Evolutionary conservation across 2,113 vertebrate genomes (phyloP).

Genomic region (Orycteropus afer): DNA sequence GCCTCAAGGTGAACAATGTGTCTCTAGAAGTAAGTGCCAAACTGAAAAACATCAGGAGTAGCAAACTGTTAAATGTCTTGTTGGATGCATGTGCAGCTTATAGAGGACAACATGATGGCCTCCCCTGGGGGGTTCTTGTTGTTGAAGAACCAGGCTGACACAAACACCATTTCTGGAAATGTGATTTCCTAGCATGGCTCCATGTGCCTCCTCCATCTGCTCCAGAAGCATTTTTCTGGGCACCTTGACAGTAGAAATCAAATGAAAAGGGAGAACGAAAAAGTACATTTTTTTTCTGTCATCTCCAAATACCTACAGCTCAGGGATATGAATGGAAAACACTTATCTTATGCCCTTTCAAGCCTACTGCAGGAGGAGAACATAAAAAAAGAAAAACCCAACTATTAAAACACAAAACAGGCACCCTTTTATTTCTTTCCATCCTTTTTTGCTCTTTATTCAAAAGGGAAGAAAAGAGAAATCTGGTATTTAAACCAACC

Average conservation of each 20-base stretch:
- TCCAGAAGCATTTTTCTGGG: slow-evolving; percentile 82
- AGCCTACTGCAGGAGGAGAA: slow-evolving; percentile 59
- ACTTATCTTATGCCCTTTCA: slow-evolving; percentile 76
- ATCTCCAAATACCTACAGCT: slow-evolving; percentile 78
- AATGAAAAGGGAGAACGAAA: slow-evolving; percentile 81
- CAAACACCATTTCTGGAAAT: neutral
- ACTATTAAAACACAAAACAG: neutral
- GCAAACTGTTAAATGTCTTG: neutral
- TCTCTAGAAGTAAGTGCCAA: neutral
- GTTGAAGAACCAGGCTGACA: neutral
- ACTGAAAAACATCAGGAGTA: neutral
- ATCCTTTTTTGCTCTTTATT: slow-evolving; percentile 52
- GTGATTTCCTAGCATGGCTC: slow-evolving; percentile 44
- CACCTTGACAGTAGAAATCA: slow-evolving; percentile 81
- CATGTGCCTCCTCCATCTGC: slow-evolving; percentile 81
- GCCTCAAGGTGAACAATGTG: neutral
- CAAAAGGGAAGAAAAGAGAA: slow-evolving; percentile 11
- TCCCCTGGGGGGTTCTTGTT: neutral
- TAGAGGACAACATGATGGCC: fast-evolving
- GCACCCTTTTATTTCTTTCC: slow-evolving; percentile 22
- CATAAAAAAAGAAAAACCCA: slow-evolving; percentile 8
- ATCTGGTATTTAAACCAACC: slow-evolving; percentile 77
- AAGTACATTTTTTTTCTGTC: slow-evolving; percentile 76
- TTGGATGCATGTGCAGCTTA: fast-evolving
- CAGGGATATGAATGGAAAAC: slow-evolving; percentile 77